Evolutionary conservation across 2,888 invertebrate genomes (phyloP).

Genomic region (Apoderus coryli): DNA sequence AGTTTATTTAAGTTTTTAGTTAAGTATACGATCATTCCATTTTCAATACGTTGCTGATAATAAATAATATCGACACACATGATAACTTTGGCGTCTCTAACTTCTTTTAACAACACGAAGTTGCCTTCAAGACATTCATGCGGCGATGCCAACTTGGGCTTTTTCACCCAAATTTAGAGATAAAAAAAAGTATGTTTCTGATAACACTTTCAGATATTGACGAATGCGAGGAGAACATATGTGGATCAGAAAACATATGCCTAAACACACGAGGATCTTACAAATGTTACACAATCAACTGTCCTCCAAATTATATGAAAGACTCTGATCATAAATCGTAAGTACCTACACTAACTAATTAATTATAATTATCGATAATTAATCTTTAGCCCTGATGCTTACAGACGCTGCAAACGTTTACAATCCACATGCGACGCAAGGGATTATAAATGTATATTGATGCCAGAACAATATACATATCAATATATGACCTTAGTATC

Average conservation of each 20-base stretch:
- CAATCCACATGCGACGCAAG: conserved; percentile 59
- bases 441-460: conserved; percentile 60
- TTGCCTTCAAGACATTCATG: no score
- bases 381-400: conserved; percentile 24
- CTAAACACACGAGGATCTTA: conserved; percentile 81
- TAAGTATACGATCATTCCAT: no score
- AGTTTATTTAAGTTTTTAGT: conserved; percentile 21
- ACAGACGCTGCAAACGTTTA: conserved; percentile 66
- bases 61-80: no score
- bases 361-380: no score
- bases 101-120: no score
- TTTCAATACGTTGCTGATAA: no score
- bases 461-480: conserved; percentile 78
- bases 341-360: no score
- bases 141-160: no score
- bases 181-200: no score
- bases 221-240: conserved; percentile 46
- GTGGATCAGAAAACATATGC: conserved; percentile 58
- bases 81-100: no score
- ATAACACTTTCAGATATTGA: conserved; percentile 56
- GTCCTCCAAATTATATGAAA: conserved; percentile 70
- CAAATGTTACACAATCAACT: conserved; percentile 74
- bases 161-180: no score
- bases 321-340: conserved; percentile 72
- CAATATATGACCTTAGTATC: conserved; percentile 89